Evolutionary conservation across 1,140 invertebrate species (phyloP).

Genomic region (Campoletis sonorensis): DNA sequence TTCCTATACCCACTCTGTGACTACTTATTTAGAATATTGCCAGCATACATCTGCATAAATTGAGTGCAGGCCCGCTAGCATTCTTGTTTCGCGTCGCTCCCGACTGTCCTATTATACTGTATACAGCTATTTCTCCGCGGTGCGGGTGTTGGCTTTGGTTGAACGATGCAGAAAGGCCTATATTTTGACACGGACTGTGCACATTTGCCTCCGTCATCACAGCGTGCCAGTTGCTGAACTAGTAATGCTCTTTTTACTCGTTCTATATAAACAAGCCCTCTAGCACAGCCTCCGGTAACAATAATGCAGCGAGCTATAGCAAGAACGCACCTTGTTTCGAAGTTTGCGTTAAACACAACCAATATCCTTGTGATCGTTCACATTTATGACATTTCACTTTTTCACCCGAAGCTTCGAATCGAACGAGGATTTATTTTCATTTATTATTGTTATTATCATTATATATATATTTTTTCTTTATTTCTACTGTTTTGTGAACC

Average conservation of each 20-base stretch:
- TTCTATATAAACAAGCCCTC: constrained; percentile 44
- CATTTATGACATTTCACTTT: neutral
- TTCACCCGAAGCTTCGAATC: neutral
- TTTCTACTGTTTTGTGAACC: no score
- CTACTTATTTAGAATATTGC: constrained; percentile 78
- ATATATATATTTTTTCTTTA: no score
- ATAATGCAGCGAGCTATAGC: neutral
- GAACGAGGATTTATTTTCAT: no score
- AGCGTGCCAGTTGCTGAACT: constrained; percentile 19
- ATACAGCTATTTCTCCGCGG: constrained; percentile 56
- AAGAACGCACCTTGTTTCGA: neutral
- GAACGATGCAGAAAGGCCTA: constrained; percentile 14
- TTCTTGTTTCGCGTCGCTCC: constrained; percentile 61
- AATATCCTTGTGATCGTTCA: neutral
- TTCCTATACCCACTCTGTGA: constrained; percentile 51
- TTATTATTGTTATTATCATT: no score
- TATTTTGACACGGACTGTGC: constrained; percentile 43
- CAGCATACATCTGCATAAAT: constrained; percentile 77
- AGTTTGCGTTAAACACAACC: no score
- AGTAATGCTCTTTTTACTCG: constrained; percentile 53
- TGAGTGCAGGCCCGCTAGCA: constrained; percentile 69
- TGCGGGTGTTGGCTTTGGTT: constrained; percentile 52
- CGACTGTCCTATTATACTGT: constrained; percentile 61
- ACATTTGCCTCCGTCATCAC: constrained; percentile 51
- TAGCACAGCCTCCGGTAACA: neutral